These are phyloP conservation scores for Trissolcus japonicus DNA, from an alignment of 2,888 invertebrate genomes.

Conservation along the genomic window DNA sequence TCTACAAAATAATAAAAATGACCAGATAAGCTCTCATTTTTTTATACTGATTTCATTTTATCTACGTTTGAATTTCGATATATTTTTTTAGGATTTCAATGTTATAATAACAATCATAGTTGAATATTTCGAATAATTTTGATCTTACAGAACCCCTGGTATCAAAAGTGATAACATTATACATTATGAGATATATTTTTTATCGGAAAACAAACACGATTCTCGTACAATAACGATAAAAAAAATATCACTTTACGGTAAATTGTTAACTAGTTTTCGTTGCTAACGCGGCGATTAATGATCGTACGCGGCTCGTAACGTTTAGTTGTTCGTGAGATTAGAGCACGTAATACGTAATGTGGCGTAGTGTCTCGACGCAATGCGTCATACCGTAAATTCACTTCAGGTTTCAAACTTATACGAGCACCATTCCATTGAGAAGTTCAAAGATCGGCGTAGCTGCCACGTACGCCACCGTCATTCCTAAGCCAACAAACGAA, in stretches of 20 bases:
- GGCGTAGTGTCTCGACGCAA: slow-evolving; percentile 47
- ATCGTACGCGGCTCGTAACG: slow-evolving; percentile 63
- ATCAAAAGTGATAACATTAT: too few species aligned
- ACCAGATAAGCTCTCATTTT: too few species aligned
- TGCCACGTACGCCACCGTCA: slow-evolving; percentile 1
- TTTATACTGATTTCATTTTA: too few species aligned
- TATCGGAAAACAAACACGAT: too few species aligned
- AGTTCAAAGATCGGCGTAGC: slow-evolving; percentile 12
- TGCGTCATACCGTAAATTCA: slow-evolving; percentile 57
- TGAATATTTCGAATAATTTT: too few species aligned
- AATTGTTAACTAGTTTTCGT: slow-evolving; percentile 20
- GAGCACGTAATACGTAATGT: slow-evolving; percentile 54
- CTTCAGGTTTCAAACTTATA: slow-evolving; percentile 28
- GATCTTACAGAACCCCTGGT: too few species aligned
- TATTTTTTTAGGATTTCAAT: too few species aligned
- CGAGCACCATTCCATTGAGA: slow-evolving; percentile 22
- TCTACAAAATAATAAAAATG: neutral
- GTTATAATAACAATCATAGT: too few species aligned
- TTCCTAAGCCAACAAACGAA: slow-evolving; percentile 19
- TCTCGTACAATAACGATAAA: too few species aligned
- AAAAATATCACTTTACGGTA: too few species aligned
- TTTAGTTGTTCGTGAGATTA: slow-evolving; percentile 62
- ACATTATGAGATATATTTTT: too few species aligned
- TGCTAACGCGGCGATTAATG: slow-evolving; percentile 62
- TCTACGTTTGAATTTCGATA: too few species aligned